Evolutionary conservation across 2,113 vertebrate genomes (phyloP).

Genomic region (Garra rufa): DNA sequence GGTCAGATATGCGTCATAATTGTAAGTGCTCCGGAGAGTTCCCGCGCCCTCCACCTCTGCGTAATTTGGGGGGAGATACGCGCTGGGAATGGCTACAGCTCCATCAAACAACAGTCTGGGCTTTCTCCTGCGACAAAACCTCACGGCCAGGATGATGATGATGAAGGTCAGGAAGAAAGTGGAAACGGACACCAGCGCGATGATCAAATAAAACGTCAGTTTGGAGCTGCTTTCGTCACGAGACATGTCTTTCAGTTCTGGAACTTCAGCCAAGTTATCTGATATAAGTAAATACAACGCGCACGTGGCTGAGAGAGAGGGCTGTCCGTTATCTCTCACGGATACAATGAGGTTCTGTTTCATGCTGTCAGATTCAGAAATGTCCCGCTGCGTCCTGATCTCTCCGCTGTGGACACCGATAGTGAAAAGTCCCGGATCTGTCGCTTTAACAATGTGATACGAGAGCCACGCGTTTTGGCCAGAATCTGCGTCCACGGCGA

Average conservation of each 20-base stretch:
- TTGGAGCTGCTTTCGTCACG: constrained; percentile 63
- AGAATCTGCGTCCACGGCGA: constrained; percentile 59
- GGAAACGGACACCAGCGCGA: constrained; percentile 64
- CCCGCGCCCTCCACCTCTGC: neutral
- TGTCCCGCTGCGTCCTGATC: too few species aligned
- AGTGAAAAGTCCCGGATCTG: constrained; percentile 55
- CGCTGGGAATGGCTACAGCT: constrained; percentile 53
- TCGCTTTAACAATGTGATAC: constrained; percentile 57
- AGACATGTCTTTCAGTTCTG: constrained; percentile 65
- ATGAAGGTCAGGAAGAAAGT: constrained; percentile 69
- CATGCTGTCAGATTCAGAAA: too few species aligned
- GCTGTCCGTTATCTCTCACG: too few species aligned
- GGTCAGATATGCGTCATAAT: constrained; percentile 37
- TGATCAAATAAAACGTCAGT: constrained; percentile 70
- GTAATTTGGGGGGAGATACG: too few species aligned
- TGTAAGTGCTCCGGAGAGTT: neutral
- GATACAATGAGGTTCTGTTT: too few species aligned
- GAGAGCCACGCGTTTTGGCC: constrained; percentile 61
- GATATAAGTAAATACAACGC: constrained; percentile 78
- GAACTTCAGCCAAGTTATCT: constrained; percentile 78
- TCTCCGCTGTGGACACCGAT: constrained; percentile 35
- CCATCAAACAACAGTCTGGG: constrained; percentile 50
- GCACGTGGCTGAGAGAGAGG: constrained; percentile 68
- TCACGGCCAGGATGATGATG: constrained; percentile 49
- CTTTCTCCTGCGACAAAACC: constrained; percentile 25